These are phyloP conservation scores for Lysandra bellargus DNA, from an alignment of 2,888 invertebrate species.

Conservation along the genomic window DNA sequence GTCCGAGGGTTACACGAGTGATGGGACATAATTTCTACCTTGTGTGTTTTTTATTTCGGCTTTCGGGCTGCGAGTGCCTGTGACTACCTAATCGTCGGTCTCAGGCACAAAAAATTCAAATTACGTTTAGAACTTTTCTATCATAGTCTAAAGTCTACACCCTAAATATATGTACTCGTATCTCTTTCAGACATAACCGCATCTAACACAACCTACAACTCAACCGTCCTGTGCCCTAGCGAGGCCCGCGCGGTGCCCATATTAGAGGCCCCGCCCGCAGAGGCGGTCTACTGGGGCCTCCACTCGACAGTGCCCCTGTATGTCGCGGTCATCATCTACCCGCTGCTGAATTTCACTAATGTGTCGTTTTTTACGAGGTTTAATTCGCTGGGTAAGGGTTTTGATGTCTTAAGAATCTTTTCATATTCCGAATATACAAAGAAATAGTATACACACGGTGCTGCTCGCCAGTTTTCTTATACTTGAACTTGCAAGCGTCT, in stretches of 20 bases:
- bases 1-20: too few relatives aligned
- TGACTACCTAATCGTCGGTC: too few relatives aligned
- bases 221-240: constrained; percentile 70
- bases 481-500: too few relatives aligned
- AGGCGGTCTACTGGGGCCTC: constrained; percentile 84
- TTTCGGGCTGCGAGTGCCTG: too few relatives aligned
- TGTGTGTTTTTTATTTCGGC: too few relatives aligned
- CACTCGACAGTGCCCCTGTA: constrained; percentile 90
- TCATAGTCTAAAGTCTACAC: too few relatives aligned
- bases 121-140: too few relatives aligned
- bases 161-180: not conserved
- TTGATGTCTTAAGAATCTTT: not conserved
- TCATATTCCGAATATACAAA: too few relatives aligned
- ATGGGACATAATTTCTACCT: too few relatives aligned
- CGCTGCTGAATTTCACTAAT: constrained; percentile 91
- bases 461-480: too few relatives aligned
- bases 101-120: too few relatives aligned
- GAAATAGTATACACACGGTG: too few relatives aligned
- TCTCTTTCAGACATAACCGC: constrained; percentile 54
- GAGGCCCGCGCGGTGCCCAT: constrained; percentile 49
- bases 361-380: constrained; percentile 96
- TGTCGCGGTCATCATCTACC: constrained; percentile 87
- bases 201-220: constrained; percentile 50
- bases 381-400: constrained; percentile 89
- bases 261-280: constrained; percentile 48